phyloP scores from a whole-genome alignment of 2,113 vertebrate genomes.

The Tupaia tana region DNA sequence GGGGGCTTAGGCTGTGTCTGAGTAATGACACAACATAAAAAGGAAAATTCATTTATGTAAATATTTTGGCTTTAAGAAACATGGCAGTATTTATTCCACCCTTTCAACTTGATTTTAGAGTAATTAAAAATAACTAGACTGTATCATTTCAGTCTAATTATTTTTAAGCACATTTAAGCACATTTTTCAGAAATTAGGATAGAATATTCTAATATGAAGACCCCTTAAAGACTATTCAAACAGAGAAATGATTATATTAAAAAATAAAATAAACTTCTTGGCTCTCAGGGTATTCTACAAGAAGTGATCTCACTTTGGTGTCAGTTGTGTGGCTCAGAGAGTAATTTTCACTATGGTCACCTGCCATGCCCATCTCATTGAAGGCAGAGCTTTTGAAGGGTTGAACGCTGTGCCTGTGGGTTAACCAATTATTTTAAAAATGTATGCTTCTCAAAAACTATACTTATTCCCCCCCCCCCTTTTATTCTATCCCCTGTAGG shows the following conservation, averaged over 20 bases:
- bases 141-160: slow-evolving; percentile 14
- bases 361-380: neutral
- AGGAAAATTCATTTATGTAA: slow-evolving; percentile 19
- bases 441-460: slow-evolving; percentile 20
- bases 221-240: neutral
- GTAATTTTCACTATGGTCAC: neutral
- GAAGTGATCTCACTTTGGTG: neutral
- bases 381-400: neutral
- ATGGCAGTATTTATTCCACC: neutral
- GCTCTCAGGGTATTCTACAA: neutral
- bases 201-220: slow-evolving; percentile 14
- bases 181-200: slow-evolving; percentile 37
- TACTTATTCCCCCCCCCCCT: neutral
- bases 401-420: neutral
- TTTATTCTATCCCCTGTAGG: neutral
- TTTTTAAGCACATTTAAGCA: slow-evolving; percentile 19
- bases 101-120: neutral
- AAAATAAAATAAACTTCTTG: neutral
- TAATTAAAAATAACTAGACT: slow-evolving; percentile 39
- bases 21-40: neutral
- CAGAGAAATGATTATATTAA: neutral
- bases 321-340: slow-evolving; percentile 10
- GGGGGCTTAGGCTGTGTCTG: neutral
- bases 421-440: slow-evolving; percentile 48
- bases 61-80: slow-evolving; percentile 42